phyloP scores from a whole-genome alignment of 2,113 vertebrate genomes.

The Daboia siamensis region DNA sequence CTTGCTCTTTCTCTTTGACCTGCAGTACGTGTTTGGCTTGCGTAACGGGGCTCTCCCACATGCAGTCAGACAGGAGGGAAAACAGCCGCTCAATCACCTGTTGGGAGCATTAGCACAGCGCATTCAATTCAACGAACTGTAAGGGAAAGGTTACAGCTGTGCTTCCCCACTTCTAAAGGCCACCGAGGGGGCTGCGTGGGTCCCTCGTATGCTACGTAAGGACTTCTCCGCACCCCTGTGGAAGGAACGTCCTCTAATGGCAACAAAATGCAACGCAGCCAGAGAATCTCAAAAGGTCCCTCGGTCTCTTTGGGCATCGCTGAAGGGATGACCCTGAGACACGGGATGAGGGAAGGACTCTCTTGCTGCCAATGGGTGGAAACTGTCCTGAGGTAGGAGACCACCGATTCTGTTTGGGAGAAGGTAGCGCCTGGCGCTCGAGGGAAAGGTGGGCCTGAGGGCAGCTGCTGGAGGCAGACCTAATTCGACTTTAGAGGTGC shows the following conservation, averaged over 20 bases:
- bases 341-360: not conserved
- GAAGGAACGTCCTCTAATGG: not conserved
- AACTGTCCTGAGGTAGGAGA: not conserved
- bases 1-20: conserved; percentile 89
- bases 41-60: conserved; percentile 95
- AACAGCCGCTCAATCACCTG: conserved; percentile 93
- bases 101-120: conserved; percentile 19
- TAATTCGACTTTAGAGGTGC: not conserved
- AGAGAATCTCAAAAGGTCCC: not conserved
- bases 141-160: not conserved
- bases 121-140: conserved; percentile 10
- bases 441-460: too few relatives aligned
- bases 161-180: not conserved
- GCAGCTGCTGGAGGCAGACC: not conserved
- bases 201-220: not conserved
- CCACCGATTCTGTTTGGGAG: not conserved
- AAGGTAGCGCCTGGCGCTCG: not conserved
- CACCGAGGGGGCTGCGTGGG: not conserved
- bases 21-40: conserved; percentile 89
- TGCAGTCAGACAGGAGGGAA: conserved; percentile 91
- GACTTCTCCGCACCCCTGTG: not conserved
- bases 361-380: not conserved
- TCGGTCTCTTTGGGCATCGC: not conserved
- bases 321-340: not conserved
- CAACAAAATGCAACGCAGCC: not conserved